phyloP scores from a whole-genome alignment of 1,140 invertebrate species.

The Goniozus legneri region DNA sequence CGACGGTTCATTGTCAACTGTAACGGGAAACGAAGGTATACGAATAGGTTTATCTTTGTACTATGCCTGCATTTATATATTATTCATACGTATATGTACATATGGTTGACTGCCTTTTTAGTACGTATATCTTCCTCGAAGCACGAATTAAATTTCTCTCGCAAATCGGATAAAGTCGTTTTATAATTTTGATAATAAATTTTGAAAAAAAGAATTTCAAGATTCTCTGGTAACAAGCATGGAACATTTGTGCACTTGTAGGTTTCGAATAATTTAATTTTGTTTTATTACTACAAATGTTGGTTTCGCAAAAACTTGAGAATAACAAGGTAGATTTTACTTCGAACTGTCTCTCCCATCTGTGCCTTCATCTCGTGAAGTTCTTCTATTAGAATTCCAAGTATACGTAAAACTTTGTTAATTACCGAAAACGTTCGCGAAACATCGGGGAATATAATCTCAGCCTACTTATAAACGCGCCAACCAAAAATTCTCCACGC shows the following conservation, averaged over 20 bases:
- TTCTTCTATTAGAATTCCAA: no score
- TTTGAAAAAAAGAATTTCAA: not conserved
- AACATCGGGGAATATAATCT: no score
- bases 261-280: not conserved
- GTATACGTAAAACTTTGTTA: no score
- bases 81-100: not conserved
- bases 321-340: no score
- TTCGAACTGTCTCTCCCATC: no score
- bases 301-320: no score
- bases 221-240: not conserved
- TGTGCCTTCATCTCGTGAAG: no score
- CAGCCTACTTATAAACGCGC: no score
- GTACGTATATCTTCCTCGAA: no score
- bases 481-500: no score
- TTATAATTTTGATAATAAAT: conserved; percentile 9
- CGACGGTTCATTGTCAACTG: conserved; percentile 21
- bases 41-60: not conserved
- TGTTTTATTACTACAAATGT: no score
- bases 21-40: conserved; percentile 21
- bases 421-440: no score
- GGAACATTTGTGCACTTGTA: not conserved
- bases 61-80: conserved; percentile 4
- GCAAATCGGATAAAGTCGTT: not conserved
- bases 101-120: conserved; percentile 8
- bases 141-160: conserved; percentile 12